These are phyloP conservation scores for Trichogramma dendrolimi DNA, from an alignment of 2,888 invertebrate species.

Conservation along the genomic window DNA sequence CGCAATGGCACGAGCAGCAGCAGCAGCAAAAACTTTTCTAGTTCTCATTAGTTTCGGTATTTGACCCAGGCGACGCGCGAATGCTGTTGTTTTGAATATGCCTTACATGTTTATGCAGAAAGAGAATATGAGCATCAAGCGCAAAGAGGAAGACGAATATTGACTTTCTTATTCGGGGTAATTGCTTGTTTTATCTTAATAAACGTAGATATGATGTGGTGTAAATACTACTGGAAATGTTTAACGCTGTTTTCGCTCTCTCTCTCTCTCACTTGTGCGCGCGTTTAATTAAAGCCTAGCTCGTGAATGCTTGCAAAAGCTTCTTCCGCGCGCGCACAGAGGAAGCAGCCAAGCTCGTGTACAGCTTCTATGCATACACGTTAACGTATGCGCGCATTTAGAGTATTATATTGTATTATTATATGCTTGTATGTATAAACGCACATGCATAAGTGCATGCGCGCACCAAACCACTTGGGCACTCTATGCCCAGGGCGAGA, in stretches of 20 bases:
- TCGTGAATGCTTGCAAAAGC: constrained; percentile 1
- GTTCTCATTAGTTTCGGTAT: too few relatives aligned
- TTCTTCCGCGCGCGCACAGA: not conserved
- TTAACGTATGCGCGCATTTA: too few relatives aligned
- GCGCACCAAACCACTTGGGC: too few relatives aligned
- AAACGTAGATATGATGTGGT: constrained; percentile 33
- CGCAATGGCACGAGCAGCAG: too few relatives aligned
- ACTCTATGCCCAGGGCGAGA: too few relatives aligned
- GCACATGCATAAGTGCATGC: too few relatives aligned
- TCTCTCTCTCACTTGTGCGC: not conserved
- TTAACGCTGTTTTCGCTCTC: not conserved
- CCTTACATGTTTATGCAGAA: too few relatives aligned
- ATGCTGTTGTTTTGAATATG: too few relatives aligned
- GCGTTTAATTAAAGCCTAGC: constrained; percentile 12
- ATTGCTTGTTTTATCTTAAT: constrained; percentile 41
- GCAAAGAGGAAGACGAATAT: constrained; percentile 25
- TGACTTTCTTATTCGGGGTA: constrained; percentile 25
- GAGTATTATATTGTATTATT: too few relatives aligned
- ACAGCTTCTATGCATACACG: too few relatives aligned
- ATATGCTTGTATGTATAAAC: too few relatives aligned
- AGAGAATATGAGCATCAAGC: not conserved
- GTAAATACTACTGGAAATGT: constrained; percentile 29
- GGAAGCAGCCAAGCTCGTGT: not conserved
- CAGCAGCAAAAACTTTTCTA: too few relatives aligned
- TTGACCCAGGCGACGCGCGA: not conserved